Conservation (phyloP, 2,888 invertebrate species). For the Epirrhoe tristata region DNA sequence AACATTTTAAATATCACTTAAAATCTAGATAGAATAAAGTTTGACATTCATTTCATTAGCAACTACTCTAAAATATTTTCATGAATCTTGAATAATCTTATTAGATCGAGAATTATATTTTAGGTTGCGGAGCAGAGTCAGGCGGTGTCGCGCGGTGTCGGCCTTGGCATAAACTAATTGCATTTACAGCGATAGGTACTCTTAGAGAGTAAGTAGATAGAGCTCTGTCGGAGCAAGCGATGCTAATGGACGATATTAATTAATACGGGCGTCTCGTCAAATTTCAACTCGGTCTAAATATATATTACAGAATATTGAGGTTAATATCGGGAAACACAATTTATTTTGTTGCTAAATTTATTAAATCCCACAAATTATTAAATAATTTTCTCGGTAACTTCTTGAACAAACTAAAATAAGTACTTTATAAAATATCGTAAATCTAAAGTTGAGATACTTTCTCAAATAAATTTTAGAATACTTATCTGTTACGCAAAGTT, state of each 20-base stretch:
- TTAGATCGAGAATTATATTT: slow-evolving; percentile 78
- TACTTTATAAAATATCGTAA: neutral
- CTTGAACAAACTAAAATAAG: neutral
- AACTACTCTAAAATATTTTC: slow-evolving; percentile 67
- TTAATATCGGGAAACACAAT: slow-evolving; percentile 44
- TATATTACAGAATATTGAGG: slow-evolving; percentile 61
- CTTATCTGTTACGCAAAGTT: slow-evolving; percentile 11
- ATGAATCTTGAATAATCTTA: slow-evolving; percentile 73
- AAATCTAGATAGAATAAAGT: slow-evolving; percentile 41
- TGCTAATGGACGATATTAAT: slow-evolving; percentile 83
- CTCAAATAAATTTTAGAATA: neutral
- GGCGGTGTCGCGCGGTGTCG: slow-evolving; percentile 72
- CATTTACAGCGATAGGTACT: slow-evolving; percentile 76
- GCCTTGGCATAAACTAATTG: slow-evolving; percentile 75
- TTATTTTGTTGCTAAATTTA: slow-evolving; percentile 12
- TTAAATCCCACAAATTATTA: neutral
- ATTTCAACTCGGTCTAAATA: slow-evolving; percentile 69
- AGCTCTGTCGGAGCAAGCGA: slow-evolving; percentile 67
- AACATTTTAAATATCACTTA: neutral
- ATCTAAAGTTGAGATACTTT: neutral
- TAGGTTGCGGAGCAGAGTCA: slow-evolving; percentile 73
- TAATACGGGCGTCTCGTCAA: slow-evolving; percentile 78
- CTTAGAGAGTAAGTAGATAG: slow-evolving; percentile 50
- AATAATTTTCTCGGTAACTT: neutral
- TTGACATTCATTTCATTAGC: slow-evolving; percentile 57